phyloP scores from a whole-genome alignment of 2,797 vertebrate species.

The Chiropotes sagulatus region DNA sequence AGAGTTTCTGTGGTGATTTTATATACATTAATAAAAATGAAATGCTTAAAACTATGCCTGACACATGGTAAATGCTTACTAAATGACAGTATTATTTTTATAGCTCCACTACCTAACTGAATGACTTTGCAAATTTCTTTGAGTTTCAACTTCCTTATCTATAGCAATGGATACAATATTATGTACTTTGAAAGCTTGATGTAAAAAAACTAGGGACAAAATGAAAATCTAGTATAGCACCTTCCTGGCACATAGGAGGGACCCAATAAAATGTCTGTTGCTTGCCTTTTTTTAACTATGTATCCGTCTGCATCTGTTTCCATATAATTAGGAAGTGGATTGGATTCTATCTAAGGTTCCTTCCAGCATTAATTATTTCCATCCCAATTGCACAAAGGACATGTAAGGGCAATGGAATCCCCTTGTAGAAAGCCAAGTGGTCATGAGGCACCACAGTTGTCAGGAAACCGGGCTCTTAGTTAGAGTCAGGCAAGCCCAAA shows the following conservation, averaged over 20 bases:
- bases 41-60: not conserved
- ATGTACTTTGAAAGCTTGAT: not conserved
- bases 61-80: not conserved
- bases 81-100: constrained; percentile 5
- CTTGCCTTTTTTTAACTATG: not conserved
- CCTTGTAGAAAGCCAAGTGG: constrained; percentile 13
- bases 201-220: not conserved
- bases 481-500: constrained; percentile 48
- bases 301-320: not conserved
- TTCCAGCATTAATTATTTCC: not conserved
- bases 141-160: constrained; percentile 8
- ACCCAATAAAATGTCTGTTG: not conserved
- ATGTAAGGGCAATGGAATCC: not conserved
- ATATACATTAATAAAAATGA: constrained; percentile 19
- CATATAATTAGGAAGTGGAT: not conserved
- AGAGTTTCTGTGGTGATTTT: not conserved
- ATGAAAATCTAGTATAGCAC: not conserved
- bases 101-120: not conserved
- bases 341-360: constrained; percentile 33
- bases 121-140: not conserved
- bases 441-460: not conserved
- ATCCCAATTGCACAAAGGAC: not conserved
- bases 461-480: not conserved
- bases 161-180: not conserved
- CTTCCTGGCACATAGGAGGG: not conserved